phyloP scores from a whole-genome alignment of 2,113 vertebrate species.

The Guaruba guarouba region DNA sequence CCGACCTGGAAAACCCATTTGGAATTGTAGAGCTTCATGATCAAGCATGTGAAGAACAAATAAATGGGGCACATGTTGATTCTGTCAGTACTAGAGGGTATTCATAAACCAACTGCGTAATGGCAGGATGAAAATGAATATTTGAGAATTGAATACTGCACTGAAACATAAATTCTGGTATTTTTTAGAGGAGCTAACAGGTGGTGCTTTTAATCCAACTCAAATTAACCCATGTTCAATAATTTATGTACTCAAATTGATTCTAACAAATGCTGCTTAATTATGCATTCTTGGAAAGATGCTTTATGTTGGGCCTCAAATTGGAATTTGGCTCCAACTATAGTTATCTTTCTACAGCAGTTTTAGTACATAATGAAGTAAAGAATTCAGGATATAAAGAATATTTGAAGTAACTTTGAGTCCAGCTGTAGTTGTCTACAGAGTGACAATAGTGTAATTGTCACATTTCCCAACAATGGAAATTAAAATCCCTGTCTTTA shows the following conservation, averaged over 20 bases:
- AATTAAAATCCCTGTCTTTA: neutral
- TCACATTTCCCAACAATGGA: neutral
- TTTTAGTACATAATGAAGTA: slow-evolving; percentile 5
- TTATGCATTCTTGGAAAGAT: slow-evolving; percentile 61
- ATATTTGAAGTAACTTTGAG: slow-evolving; percentile 16
- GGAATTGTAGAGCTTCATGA: neutral
- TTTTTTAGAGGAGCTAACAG: slow-evolving; percentile 49
- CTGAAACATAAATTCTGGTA: slow-evolving; percentile 24
- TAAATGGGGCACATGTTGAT: neutral
- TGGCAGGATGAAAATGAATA: slow-evolving; percentile 5
- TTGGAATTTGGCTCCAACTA: slow-evolving; percentile 40
- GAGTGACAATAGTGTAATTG: neutral
- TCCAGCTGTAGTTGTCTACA: neutral
- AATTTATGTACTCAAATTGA: slow-evolving; percentile 40
- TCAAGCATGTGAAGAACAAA: neutral
- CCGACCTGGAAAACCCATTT: neutral
- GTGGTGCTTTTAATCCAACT: slow-evolving; percentile 72
- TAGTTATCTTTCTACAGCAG: slow-evolving; percentile 54
- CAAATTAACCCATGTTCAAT: slow-evolving; percentile 69
- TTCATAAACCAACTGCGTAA: neutral
- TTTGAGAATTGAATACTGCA: slow-evolving; percentile 4
- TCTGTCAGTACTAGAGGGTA: neutral
- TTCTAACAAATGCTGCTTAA: slow-evolving; percentile 62
- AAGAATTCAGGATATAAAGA: slow-evolving; percentile 1
- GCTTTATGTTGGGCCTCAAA: slow-evolving; percentile 25